Base-by-base conservation (phyloP, 2,888 invertebrate species). In the Stratiomys singularior region DNA sequence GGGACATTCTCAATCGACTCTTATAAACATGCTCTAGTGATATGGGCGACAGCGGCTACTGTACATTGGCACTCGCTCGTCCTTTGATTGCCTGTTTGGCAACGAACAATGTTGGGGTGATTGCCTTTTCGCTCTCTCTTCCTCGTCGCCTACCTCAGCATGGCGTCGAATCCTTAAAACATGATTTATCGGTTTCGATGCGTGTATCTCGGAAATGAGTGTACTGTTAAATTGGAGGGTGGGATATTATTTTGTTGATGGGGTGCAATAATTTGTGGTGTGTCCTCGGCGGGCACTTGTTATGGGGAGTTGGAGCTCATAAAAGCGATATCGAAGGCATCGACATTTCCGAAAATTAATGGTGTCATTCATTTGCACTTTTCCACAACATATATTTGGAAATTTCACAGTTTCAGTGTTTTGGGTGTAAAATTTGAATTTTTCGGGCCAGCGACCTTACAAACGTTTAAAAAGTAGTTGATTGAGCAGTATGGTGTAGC, bases 121-220 rank as follows among this genome's bases (percentile, higher is more conserved):
- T 37, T 37, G 37, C 37, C 9, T 37, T 5, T 9, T 37, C 37
- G 3, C 37, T 3, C 9, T 37, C 37, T 37, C 37, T 37, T 37
- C 9, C 37, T 37, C 5, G 37, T 37, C 9, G 37, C 9, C 37
- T 37, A 9, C 37, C 37, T 37, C 37, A 37, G 37, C 37, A 37
- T 37, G 37, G 37, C 28, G 27, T 23, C 27, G 11, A 30, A 13
- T 64, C 64, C 64, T 27, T 27, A 27, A 28, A 30, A 23, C 11
- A 64, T 64, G 64, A 64, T 64, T 64, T 64, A 64, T 64, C 28
- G 64, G 13, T 28, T 64, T 64, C 15, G 23, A 30, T 64, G 30
- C 64, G 28, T 64, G 18, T 30, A 30, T 64, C 28, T 15, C 30
- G 28, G 64, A 28, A 64, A 64, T 64, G 64, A 30, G 64, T 15